Evolutionary conservation across 2,888 invertebrate genomes (phyloP).

Genomic region (Drosophila testacea): DNA sequence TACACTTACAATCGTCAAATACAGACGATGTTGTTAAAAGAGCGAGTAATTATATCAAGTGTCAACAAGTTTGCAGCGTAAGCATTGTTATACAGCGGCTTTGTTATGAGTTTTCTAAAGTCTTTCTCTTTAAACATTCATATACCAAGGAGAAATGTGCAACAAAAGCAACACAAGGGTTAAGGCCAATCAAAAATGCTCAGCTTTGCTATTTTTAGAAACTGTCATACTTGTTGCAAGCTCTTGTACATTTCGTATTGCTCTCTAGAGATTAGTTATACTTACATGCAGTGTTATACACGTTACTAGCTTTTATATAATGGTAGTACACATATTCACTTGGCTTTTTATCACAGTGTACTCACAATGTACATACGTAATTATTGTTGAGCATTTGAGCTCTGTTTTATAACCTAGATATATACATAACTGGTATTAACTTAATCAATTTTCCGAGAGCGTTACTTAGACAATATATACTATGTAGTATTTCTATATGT

Average conservation of each 20-base stretch:
- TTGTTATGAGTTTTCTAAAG: conserved; percentile 7
- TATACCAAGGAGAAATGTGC: conserved; percentile 16
- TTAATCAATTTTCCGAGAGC: conserved; percentile 4
- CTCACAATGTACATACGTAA: conserved; percentile 32
- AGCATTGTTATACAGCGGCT: conserved; percentile 46
- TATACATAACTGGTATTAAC: conserved; percentile 12
- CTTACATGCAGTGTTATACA: conserved; percentile 4
- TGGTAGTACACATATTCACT: not conserved
- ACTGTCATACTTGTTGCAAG: conserved; percentile 4
- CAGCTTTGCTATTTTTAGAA: not conserved
- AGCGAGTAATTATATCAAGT: conserved; percentile 32
- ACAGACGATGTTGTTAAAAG: conserved; percentile 4
- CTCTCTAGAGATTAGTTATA: not conserved
- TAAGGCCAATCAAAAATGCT: conserved; percentile 19
- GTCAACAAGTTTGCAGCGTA: conserved; percentile 34
- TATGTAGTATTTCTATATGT: conserved; percentile 1
- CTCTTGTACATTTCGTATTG: not conserved
- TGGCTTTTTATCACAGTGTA: conserved; percentile 15
- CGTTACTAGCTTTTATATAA: conserved; percentile 8
- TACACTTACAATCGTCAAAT: not conserved
- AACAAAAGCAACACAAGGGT: conserved; percentile 6
- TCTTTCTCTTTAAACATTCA: not conserved
- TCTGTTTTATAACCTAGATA: conserved; percentile 29
- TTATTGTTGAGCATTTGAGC: conserved; percentile 65
- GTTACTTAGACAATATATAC: not conserved